These are phyloP conservation scores for Achatina immaculata DNA, from an alignment of 1,140 invertebrate genomes.

Conservation along the genomic window DNA sequence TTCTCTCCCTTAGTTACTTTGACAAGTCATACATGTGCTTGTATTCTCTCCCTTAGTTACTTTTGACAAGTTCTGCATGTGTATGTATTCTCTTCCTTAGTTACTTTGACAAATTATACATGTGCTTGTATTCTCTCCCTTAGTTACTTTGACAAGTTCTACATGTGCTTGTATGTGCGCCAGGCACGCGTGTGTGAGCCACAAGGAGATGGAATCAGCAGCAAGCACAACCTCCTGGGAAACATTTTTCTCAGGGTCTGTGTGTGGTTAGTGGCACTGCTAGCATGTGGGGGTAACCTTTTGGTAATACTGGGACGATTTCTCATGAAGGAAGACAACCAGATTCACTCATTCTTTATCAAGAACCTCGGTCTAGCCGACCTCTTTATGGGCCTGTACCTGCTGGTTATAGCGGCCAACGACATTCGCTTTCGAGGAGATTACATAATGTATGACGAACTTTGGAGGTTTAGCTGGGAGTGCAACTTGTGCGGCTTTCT, in stretches of 20 bases:
- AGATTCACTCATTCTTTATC: constrained; percentile 75
- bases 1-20: background rate
- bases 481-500: constrained; percentile 61
- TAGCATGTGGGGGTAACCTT: constrained; percentile 79
- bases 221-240: constrained; percentile 78
- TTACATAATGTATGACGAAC: constrained; percentile 77
- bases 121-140: constrained; percentile 78
- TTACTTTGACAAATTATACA: constrained; percentile 83
- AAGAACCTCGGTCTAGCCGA: constrained; percentile 83
- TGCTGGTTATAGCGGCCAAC: constrained; percentile 79
- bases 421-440: constrained; percentile 78
- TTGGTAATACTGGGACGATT: constrained; percentile 80
- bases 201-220: constrained; percentile 80
- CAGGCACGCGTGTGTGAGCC: constrained; percentile 78
- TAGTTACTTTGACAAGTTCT: constrained; percentile 81
- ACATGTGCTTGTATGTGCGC: constrained; percentile 79
- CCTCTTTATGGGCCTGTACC: constrained; percentile 84
- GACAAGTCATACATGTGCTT: constrained; percentile 75
- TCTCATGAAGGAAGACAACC: constrained; percentile 72
- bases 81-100: background rate
- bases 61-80: background rate
- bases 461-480: constrained; percentile 80
- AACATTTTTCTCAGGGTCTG: constrained; percentile 77
- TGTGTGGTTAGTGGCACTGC: constrained; percentile 81
- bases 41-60: constrained; percentile 76